Conservation (phyloP, 2,888 invertebrate genomes). For the Salticus scenicus region DNA sequence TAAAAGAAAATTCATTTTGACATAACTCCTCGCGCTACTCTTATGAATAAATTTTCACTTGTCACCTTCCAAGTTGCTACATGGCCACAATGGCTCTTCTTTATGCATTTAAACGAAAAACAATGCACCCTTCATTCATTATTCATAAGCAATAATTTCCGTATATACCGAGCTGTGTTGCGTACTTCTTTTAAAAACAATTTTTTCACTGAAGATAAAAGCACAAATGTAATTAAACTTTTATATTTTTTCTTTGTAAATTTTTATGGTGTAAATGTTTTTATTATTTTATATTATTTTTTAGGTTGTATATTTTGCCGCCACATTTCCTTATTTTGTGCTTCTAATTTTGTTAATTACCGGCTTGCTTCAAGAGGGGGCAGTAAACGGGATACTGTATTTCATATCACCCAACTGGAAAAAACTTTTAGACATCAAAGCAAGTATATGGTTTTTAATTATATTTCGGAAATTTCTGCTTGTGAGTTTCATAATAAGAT, state of each 20-base stretch:
- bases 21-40: background rate
- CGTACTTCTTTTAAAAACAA: background rate
- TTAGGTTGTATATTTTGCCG: conserved; percentile 74
- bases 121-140: background rate
- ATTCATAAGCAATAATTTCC: background rate
- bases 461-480: background rate
- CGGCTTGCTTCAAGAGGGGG: conserved; percentile 73
- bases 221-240: background rate
- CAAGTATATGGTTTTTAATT: conserved; percentile 33
- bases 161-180: background rate
- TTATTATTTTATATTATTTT: too few relatives aligned
- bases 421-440: conserved; percentile 73
- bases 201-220: background rate
- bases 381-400: conserved; percentile 73
- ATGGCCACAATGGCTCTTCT: background rate
- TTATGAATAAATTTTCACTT: background rate
- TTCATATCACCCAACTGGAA: conserved; percentile 74
- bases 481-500: background rate
- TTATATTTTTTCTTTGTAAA: background rate
- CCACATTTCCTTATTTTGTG: conserved; percentile 74
- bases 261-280: too few relatives aligned
- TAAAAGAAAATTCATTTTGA: background rate
- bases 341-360: conserved; percentile 73
- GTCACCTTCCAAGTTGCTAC: background rate
- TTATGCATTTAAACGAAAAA: background rate